phyloP scores from a whole-genome alignment of 1,140 invertebrate species.

The Neomicropteryx cornuta region DNA sequence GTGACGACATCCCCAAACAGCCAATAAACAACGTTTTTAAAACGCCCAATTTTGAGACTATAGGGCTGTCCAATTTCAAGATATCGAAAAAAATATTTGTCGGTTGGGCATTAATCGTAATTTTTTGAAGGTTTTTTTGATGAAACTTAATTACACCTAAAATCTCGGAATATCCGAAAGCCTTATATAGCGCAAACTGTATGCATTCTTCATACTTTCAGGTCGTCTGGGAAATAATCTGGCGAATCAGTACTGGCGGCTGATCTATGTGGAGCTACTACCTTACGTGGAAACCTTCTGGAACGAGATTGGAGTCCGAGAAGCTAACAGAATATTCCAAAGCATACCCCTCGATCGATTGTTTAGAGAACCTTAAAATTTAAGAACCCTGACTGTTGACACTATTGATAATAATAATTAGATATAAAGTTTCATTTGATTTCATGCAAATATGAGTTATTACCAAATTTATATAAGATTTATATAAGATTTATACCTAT shows the following conservation, averaged over 20 bases:
- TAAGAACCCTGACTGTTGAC: too few species aligned
- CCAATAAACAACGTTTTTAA: neutral
- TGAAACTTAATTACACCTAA: neutral
- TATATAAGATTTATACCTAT: too few species aligned
- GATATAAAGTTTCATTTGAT: too few species aligned
- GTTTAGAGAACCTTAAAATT: too few species aligned
- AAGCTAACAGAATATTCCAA: slow-evolving; percentile 32
- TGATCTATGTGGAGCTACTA: slow-evolving; percentile 40
- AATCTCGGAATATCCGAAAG: neutral
- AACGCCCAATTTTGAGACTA: neutral
- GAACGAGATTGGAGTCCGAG: slow-evolving; percentile 31
- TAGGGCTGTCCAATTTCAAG: neutral
- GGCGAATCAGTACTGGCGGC: slow-evolving; percentile 46
- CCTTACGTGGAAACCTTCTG: slow-evolving; percentile 38
- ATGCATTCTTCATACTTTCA: slow-evolving; percentile 28
- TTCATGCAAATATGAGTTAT: too few species aligned
- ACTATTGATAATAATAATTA: too few species aligned
- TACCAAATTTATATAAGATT: too few species aligned
- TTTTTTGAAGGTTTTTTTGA: neutral
- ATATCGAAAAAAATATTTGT: neutral
- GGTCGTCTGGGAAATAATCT: slow-evolving; percentile 38
- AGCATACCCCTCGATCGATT: slow-evolving; percentile 32
- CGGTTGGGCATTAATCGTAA: neutral
- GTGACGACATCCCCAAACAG: too few species aligned
- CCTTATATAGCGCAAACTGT: neutral